A percentile compares a stretch with the other conserved stretches of the same genome.
These are phyloP conservation scores for Daphoenositta chrysoptera DNA, from an alignment of 2,113 vertebrate genomes.

Conservation along the genomic window DNA sequence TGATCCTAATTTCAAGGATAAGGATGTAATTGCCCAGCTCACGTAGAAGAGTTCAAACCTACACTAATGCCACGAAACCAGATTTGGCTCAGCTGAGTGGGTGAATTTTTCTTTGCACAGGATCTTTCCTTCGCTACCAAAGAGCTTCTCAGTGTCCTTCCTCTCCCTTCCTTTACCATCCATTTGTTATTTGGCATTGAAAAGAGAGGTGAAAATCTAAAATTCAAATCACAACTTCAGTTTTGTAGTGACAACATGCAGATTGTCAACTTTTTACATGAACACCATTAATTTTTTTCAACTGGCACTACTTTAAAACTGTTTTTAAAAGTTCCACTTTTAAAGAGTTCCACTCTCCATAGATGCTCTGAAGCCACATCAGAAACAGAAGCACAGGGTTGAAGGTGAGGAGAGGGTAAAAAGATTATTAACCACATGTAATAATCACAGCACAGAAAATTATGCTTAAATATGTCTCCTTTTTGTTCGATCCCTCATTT, in stretches of 20 bases:
- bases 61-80: background rate
- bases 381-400: background rate
- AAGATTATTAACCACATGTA: background rate
- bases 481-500: background rate
- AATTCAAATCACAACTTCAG: background rate
- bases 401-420: background rate
- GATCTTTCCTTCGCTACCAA: background rate
- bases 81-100: background rate
- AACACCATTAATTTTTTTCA: fast-evolving
- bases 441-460: background rate
- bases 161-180: background rate
- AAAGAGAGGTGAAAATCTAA: background rate
- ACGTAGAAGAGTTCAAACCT: background rate
- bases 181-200: background rate
- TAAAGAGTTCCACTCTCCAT: too few species aligned
- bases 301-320: background rate
- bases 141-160: background rate
- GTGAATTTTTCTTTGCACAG: background rate
- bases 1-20: background rate
- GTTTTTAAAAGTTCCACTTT: background rate
- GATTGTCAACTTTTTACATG: background rate
- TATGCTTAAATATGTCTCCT: background rate
- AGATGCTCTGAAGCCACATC: background rate
- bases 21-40: background rate
- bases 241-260: background rate